phyloP scores from a whole-genome alignment of 92 coral and sea anemone species.

The Epizoanthus stellaris region DNA sequence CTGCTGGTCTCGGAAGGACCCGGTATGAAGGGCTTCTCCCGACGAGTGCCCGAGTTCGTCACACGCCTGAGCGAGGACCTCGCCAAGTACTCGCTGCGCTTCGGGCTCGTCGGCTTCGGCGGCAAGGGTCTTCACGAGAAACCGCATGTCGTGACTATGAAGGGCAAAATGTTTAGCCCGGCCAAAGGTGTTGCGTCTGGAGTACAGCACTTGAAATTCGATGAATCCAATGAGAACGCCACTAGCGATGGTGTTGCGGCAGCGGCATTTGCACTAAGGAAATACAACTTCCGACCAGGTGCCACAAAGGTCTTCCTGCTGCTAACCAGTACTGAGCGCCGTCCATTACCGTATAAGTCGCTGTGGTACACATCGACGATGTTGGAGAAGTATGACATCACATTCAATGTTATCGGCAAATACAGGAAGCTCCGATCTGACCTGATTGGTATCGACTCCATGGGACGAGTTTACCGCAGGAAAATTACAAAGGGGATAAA shows the following conservation, averaged over 20 bases:
- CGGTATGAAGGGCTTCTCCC: constrained; percentile 68
- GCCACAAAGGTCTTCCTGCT: constrained; percentile 91
- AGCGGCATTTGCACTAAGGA: constrained; percentile 63
- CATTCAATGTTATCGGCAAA: constrained; percentile 90
- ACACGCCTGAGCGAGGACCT: constrained; percentile 56
- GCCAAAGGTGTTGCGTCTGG: constrained; percentile 65
- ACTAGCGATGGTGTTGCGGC: constrained; percentile 86
- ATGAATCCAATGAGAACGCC: constrained; percentile 64
- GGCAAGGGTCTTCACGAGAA: constrained; percentile 76
- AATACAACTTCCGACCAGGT: constrained; percentile 83
- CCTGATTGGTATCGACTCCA: constrained; percentile 76
- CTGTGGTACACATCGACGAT: constrained; percentile 64
- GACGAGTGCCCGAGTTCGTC: constrained; percentile 71
- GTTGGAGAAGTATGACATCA: constrained; percentile 84
- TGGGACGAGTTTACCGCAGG: constrained; percentile 72
- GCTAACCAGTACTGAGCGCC: constrained; percentile 77
- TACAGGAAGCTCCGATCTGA: constrained; percentile 71
- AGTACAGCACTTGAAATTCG: constrained; percentile 79
- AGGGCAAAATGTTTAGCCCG: constrained; percentile 83
- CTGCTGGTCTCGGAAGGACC: constrained; percentile 90
- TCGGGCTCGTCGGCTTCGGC: constrained; percentile 93
- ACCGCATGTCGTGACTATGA: constrained; percentile 86
- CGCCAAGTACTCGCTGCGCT: constrained; percentile 72
- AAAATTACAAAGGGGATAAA: constrained; percentile 60
- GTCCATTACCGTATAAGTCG: constrained; percentile 49